Base-by-base conservation (phyloP, 2,113 vertebrate species). In the Puntigrus tetrazona region DNA sequence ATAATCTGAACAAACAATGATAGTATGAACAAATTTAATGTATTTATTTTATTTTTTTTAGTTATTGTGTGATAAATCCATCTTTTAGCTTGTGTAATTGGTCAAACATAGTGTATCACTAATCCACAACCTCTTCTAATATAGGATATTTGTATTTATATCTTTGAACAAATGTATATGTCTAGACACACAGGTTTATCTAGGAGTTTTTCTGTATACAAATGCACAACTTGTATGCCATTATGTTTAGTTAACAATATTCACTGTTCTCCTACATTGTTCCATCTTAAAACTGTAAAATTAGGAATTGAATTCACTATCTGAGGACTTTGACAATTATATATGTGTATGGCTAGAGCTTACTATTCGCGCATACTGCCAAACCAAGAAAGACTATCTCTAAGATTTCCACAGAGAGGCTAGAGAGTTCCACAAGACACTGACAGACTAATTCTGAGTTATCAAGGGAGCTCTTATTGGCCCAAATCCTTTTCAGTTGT, bases 361-460 rank as follows among this genome's bases (percentile, higher is more conserved):
- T 78, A 78, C 61, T 86, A 78, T 78, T 65, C 7, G 22, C 29
- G 70, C 14, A 41, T 61, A 11, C 36, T 85, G 83, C 74, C 79
- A 85, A 78, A 76, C 80, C n/a, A 14, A 79, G 43, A 59, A 85
- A 77, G 31, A 82, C 55, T 50, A 73, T 85, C 82, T 78, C 73
- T 57, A 67, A 76, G 50, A 20, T 73, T 81, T 83, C 85, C 83
- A 70, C 29, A 73, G 65, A 84, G 59, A 84, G 50, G 45, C 27
- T 65, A 8, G n/a, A 84, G 57, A 74, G 61, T 82, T 88, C 75
- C 87, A 86, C 20, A 59, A 83, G 80, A 79, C 45, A 72, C 85
- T 81, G 83, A 87, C 75, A 87, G 57, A 36, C 67, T 70, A 87
- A 85, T 81, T 82, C 80, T 41, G 76, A 67, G 41, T 78, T 85